A percentile compares a stretch with the other conserved stretches of the same genome.
Conservation (phyloP, 2,888 invertebrate genomes). For the Malachius bipustulatus region DNA sequence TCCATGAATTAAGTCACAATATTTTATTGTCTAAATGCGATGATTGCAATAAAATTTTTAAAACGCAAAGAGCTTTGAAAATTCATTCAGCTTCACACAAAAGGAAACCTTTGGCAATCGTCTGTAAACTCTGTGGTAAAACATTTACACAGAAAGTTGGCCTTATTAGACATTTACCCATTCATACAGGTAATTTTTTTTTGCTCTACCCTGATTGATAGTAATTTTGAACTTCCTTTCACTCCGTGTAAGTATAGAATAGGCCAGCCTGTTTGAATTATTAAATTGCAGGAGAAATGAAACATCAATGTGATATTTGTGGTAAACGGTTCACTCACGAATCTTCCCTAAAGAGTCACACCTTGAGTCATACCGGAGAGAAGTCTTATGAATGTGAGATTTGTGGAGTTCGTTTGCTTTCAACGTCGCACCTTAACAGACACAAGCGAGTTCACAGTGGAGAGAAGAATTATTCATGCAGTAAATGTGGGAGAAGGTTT, state of each 20-base stretch:
- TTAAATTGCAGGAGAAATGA: constrained; percentile 26
- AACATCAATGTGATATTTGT: constrained; percentile 32
- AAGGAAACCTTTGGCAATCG: too few relatives aligned
- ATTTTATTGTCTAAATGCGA: too few relatives aligned
- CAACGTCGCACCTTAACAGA: constrained; percentile 53
- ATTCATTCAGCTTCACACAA: constrained; percentile 26
- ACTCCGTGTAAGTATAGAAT: too few relatives aligned
- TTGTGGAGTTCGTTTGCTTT: constrained; percentile 50
- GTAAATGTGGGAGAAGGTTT: constrained; percentile 46
- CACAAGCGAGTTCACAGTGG: constrained; percentile 56
- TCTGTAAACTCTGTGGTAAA: constrained; percentile 41
- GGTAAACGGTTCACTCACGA: constrained; percentile 45
- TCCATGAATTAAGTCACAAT: too few relatives aligned
- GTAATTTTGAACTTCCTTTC: constrained; percentile 6
- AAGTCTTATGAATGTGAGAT: constrained; percentile 48
- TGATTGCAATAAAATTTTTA: constrained; percentile 27
- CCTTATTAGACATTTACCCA: constrained; percentile 40
- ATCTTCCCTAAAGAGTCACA: constrained; percentile 58
- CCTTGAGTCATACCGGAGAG: constrained; percentile 49
- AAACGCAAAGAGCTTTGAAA: constrained; percentile 26
- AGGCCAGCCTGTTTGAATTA: neutral
- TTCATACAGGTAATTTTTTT: constrained; percentile 38
- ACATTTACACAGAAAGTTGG: constrained; percentile 44
- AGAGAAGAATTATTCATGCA: constrained; percentile 47
- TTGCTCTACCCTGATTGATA: constrained; percentile 6